These are phyloP conservation scores for Terrapene triunguis DNA, from an alignment of 2,113 vertebrate species.

Conservation along the genomic window DNA sequence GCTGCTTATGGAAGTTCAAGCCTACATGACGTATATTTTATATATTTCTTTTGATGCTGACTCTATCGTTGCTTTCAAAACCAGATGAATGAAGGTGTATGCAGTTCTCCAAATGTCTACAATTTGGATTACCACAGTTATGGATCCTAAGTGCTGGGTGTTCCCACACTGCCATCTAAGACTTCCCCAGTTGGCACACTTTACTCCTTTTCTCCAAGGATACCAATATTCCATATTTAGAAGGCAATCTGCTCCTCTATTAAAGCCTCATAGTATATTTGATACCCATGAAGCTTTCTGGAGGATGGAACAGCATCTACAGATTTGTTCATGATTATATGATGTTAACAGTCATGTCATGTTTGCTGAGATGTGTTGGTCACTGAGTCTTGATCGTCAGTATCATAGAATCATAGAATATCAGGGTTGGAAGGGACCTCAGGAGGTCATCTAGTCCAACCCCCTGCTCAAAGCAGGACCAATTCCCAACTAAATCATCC, in stretches of 20 bases:
- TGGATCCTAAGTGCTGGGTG: not conserved
- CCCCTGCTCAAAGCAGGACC: no score
- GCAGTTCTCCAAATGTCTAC: not conserved
- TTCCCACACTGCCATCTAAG: not conserved
- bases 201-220: not conserved
- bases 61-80: not conserved
- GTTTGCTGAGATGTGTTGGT: not conserved
- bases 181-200: not conserved
- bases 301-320: not conserved
- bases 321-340: not conserved
- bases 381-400: not conserved
- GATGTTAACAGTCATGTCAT: not conserved
- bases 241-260: not conserved
- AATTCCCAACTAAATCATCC: no score
- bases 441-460: no score
- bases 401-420: no score
- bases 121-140: not conserved
- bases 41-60: not conserved
- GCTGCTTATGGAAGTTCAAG: not conserved
- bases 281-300: not conserved
- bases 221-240: no score
- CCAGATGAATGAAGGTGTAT: not conserved
- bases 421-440: no score
- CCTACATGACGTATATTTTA: not conserved
- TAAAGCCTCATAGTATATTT: not conserved